Percentiles rank a stretch among this genome's conserved stretches.
Evolutionary conservation across 2,113 vertebrate genomes (phyloP).

Genomic region (Dendrocopos noguchii): DNA sequence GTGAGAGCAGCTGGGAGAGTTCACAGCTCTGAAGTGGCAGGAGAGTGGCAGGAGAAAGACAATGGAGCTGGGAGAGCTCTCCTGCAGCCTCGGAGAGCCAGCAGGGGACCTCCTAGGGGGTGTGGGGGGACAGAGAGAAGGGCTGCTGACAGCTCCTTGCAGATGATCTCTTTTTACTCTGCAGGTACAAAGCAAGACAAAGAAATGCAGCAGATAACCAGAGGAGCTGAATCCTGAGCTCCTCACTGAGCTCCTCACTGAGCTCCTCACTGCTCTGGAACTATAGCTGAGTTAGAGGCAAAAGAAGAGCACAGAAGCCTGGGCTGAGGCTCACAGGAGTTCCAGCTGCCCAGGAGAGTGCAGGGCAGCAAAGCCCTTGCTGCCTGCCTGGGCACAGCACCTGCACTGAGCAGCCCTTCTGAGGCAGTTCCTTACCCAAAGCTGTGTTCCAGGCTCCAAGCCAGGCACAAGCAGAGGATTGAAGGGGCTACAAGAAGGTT

Average conservation of each 20-base stretch:
- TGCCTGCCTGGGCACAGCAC: not conserved
- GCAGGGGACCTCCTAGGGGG: not conserved
- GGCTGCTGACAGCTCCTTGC: not conserved
- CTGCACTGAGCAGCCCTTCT: not conserved
- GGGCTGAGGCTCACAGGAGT: not conserved
- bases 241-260: not conserved
- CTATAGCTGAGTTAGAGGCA: not conserved
- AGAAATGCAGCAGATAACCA: not conserved
- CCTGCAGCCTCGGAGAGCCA: not conserved
- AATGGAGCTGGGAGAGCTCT: not conserved
- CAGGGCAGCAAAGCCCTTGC: not conserved
- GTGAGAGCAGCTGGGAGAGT: slow-evolving; percentile 62
- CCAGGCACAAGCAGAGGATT: not conserved
- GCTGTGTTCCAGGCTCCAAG: not conserved
- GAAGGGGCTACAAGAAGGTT: not conserved
- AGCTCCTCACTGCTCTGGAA: not conserved
- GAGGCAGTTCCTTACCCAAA: not conserved
- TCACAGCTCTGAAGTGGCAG: slow-evolving; percentile 57
- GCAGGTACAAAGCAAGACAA: not conserved
- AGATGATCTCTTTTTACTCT: not conserved
- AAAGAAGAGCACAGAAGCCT: not conserved
- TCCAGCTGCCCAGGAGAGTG: not conserved
- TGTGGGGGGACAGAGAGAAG: not conserved
- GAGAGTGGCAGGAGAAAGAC: slow-evolving; percentile 8
- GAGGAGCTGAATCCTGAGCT: not conserved